phyloP scores from a whole-genome alignment of 2,797 vertebrate genomes.

The Schizopygopsis malacanthus region DNA sequence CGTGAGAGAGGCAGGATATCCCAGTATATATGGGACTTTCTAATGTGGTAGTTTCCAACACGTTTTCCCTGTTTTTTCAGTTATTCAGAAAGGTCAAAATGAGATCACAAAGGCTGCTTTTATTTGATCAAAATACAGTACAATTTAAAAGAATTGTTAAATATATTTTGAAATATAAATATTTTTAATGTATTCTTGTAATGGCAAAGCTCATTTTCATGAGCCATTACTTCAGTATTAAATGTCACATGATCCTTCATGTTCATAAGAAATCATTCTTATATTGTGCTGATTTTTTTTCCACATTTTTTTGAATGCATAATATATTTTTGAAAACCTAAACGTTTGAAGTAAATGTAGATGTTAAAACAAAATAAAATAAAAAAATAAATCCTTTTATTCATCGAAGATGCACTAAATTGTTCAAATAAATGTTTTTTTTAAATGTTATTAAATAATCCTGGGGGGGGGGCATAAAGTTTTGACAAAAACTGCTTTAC shows the following conservation, averaged over 20 bases:
- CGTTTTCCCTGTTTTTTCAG: not conserved
- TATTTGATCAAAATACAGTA: not conserved
- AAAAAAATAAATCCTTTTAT: not conserved
- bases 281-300: not conserved
- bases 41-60: not conserved
- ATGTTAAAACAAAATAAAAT: not conserved
- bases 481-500: not conserved
- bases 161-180: not conserved
- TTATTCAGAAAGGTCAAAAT: slow-evolving; percentile 1
- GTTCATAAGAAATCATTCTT: not conserved
- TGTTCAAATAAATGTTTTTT: not conserved
- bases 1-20: slow-evolving; percentile 39
- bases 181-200: too few species aligned
- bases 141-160: not conserved
- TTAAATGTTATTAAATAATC: not conserved
- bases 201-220: too few species aligned
- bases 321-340: not conserved
- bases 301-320: not conserved
- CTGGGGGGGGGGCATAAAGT: not conserved
- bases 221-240: not conserved
- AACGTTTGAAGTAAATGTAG: not conserved
- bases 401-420: not conserved
- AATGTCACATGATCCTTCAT: not conserved
- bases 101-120: not conserved
- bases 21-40: slow-evolving; percentile 23